Evolutionary conservation across 2,888 invertebrate species (phyloP).

Genomic region (Thecophora atra): DNA sequence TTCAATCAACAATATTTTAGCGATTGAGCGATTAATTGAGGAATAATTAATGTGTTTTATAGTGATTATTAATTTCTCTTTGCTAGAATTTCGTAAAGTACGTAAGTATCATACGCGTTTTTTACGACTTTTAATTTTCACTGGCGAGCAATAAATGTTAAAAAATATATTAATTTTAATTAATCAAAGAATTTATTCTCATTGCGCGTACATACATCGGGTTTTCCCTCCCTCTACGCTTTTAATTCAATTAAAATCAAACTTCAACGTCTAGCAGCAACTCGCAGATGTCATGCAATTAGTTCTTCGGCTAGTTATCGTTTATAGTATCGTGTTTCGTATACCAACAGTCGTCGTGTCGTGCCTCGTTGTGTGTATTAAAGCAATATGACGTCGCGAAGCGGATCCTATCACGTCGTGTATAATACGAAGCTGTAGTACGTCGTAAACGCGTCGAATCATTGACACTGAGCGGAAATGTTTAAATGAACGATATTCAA

Average conservation of each 20-base stretch:
- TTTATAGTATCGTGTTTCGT: not conserved
- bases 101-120: too few species aligned
- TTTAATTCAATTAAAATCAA: constrained; percentile 58
- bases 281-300: constrained; percentile 26
- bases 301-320: constrained; percentile 45
- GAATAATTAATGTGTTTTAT: too few species aligned
- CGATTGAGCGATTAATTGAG: too few species aligned
- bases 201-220: too few species aligned
- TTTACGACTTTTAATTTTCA: too few species aligned
- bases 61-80: too few species aligned
- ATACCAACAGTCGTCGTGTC: too few species aligned
- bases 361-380: too few species aligned
- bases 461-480: constrained; percentile 66
- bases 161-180: not conserved
- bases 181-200: not conserved
- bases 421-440: not conserved
- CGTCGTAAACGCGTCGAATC: constrained; percentile 49
- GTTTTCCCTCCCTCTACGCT: not conserved
- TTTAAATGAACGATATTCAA: constrained; percentile 56
- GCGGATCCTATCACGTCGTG: not conserved
- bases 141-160: too few species aligned
- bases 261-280: constrained; percentile 34
- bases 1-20: too few species aligned
- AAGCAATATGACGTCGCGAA: not conserved
- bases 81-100: too few species aligned